Conservation (phyloP, 2,888 invertebrate genomes). For the Corythucha ciliata region DNA sequence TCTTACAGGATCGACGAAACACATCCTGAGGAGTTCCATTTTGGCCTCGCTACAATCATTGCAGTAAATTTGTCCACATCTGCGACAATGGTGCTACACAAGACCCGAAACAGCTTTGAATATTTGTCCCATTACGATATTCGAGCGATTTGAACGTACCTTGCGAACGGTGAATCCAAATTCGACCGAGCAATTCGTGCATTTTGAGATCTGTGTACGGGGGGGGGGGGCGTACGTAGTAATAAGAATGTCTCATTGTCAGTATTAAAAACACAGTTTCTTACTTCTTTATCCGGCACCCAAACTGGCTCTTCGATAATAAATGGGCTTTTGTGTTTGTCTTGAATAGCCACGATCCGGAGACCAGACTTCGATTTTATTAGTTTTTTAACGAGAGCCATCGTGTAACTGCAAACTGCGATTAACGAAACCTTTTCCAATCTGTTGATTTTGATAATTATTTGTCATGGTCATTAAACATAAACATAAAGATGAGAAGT, state of each 20-base stretch:
- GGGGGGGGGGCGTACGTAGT: too few species aligned
- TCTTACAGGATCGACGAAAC: conserved; percentile 46
- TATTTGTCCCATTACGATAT: not conserved
- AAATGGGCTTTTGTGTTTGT: conserved; percentile 42
- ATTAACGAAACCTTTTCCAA: too few species aligned
- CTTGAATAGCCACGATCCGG: conserved; percentile 41
- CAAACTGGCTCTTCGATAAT: conserved; percentile 44
- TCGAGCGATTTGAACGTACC: conserved; percentile 38
- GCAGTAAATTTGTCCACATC: conserved; percentile 46
- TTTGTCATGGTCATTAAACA: too few species aligned
- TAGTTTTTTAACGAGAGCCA: too few species aligned
- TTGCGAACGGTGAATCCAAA: conserved; percentile 44
- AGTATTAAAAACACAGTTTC: too few species aligned
- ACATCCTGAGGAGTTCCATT: conserved; percentile 44
- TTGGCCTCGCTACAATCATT: conserved; percentile 42
- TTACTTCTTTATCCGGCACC: conserved; percentile 44
- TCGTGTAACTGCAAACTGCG: too few species aligned
- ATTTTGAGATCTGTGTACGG: conserved; percentile 32
- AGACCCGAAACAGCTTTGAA: not conserved
- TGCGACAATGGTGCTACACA: conserved; percentile 45
- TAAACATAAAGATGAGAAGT: too few species aligned
- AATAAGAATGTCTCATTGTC: too few species aligned
- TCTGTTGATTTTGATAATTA: too few species aligned
- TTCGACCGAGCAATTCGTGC: conserved; percentile 41
- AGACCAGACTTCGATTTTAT: conserved; percentile 44